These are phyloP conservation scores for Delphinapterus leucas DNA, from an alignment of 2,113 vertebrate species.

Conservation along the genomic window DNA sequence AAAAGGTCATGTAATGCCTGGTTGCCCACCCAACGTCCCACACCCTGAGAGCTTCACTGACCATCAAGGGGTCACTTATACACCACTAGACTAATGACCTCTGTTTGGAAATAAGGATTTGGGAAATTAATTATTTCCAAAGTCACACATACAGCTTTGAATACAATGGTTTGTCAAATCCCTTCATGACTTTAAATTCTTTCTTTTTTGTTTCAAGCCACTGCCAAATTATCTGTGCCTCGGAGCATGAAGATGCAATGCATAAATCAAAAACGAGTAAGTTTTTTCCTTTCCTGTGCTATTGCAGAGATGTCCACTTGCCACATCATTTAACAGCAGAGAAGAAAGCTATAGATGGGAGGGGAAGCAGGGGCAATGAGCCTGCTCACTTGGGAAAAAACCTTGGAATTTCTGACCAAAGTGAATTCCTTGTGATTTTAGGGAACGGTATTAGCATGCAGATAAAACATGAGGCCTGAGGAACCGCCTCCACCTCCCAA, in stretches of 20 bases:
- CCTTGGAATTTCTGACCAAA: background rate
- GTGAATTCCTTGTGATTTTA: background rate
- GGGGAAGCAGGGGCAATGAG: background rate
- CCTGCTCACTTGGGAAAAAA: background rate
- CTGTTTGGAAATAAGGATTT: slow-evolving; percentile 9
- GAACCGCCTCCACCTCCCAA: background rate
- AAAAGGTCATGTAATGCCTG: background rate
- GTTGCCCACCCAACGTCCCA: background rate
- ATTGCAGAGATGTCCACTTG: slow-evolving; percentile 54
- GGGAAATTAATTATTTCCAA: slow-evolving; percentile 26
- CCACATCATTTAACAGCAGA: slow-evolving; percentile 58
- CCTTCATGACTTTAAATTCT: background rate
- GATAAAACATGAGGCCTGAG: background rate
- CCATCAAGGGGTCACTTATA: background rate
- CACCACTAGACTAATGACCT: background rate
- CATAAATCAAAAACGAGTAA: slow-evolving; percentile 53
- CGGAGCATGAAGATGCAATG: background rate
- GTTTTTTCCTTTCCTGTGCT: background rate
- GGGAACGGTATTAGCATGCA: background rate
- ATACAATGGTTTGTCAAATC: background rate
- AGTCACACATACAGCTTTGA: background rate
- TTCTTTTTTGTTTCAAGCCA: slow-evolving; percentile 31
- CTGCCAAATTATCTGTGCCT: slow-evolving; percentile 44
- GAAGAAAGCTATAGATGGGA: slow-evolving; percentile 19
- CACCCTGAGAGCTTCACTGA: background rate